These are phyloP conservation scores for Stichopus horrens DNA, from an alignment of 53 echinoderm and acorn worm genomes.

Conservation along the genomic window DNA sequence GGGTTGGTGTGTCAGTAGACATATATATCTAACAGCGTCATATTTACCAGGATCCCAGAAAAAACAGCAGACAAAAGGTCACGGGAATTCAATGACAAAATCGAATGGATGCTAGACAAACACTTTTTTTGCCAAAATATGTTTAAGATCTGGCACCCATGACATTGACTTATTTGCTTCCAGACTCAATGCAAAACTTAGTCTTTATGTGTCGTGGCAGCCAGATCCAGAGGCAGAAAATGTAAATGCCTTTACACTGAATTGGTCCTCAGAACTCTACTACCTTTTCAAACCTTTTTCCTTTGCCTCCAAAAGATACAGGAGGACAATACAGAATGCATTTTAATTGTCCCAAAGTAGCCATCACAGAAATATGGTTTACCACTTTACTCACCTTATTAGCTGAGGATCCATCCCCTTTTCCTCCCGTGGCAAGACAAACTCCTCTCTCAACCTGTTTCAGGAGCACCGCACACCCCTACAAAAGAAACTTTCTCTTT, in stretches of 20 bases:
- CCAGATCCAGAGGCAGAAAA: not conserved
- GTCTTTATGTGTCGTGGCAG: not conserved
- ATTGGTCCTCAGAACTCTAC: conserved; percentile 5
- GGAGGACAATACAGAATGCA: not conserved
- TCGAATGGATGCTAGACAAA: conserved; percentile 12
- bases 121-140: not conserved
- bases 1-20: conserved; percentile 8
- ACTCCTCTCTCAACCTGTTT: too few species aligned
- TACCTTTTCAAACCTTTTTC: not conserved
- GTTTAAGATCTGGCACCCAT: not conserved
- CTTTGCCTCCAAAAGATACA: conserved; percentile 15
- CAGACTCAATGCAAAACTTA: not conserved
- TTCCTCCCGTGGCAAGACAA: too few species aligned
- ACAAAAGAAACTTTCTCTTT: conserved; percentile 40
- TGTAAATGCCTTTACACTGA: conserved; percentile 8
- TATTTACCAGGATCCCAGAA: not conserved
- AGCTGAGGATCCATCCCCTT: too few species aligned
- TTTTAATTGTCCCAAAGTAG: not conserved
- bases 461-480: conserved; percentile 11
- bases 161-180: not conserved
- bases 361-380: not conserved
- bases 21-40: not conserved
- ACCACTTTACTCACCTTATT: too few species aligned
- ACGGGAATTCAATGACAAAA: not conserved
- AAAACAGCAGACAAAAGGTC: not conserved